Base-by-base conservation (phyloP, 2,888 invertebrate genomes). In the Cryptocephalus primarius region DNA sequence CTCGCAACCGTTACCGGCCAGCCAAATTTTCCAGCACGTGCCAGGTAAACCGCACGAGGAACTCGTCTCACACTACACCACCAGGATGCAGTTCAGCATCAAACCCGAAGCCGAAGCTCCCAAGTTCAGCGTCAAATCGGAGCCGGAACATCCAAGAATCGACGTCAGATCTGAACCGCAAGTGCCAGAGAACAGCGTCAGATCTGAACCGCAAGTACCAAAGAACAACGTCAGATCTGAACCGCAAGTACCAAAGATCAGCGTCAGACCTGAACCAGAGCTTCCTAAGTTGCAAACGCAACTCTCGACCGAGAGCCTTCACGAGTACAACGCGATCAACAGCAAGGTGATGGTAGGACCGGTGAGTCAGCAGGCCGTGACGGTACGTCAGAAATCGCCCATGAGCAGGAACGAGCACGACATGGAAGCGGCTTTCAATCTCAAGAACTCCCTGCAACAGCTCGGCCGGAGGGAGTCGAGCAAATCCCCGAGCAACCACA, bases 321-420 rank as follows among this genome's bases (percentile, higher is more conserved):
- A 67, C 44, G 69, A 70, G 54, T 80, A 83, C 61, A 74, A 74
- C 47, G 79, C 83, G 50, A 79, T 82, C 49, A 75, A 75, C 42
- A 75, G 79, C 41, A 80, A 78, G 60, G 85, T 86, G n/a, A 86
- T 86, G 85, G 74, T 77, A 43, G 85, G 82, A 1, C 85, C 86
- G 0, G 78, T 83, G 48, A 76, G 80, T 48, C 86, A 86, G 60
- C 78, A 81, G 53, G 87, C 86, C 33, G 80, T 83, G 11, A 79
- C 82, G 12, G 73, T 72, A 39, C 72, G 74, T 41, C 68, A 71
- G 58, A 67, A 70, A 49, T 65, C 73, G 8, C 78, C 79, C 42
- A 77, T 76, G 64, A 76, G 71, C 55, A 72, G 78, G 44, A 75
- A 78, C 55, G 74, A 76, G 55, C 75, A 77, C 45, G 75, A 76